phyloP scores from a whole-genome alignment of 2,113 vertebrate genomes.

The Hiodon tergisus region DNA sequence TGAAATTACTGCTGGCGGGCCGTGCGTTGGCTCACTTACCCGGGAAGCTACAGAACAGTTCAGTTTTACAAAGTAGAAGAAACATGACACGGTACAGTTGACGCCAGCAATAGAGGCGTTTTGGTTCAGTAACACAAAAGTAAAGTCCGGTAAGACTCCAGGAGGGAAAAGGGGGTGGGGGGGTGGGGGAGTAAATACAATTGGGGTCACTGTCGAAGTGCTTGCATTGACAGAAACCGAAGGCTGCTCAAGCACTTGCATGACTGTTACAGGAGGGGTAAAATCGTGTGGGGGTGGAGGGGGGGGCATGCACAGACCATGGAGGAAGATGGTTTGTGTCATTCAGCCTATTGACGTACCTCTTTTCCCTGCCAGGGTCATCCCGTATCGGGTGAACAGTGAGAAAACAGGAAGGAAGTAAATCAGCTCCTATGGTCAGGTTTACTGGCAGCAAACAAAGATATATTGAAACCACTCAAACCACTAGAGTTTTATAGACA shows the following conservation, averaged over 20 bases:
- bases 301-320: constrained; percentile 78
- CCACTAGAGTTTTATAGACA: too few relatives aligned
- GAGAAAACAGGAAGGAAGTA: constrained; percentile 83
- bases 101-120: constrained; percentile 14
- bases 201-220: constrained; percentile 56
- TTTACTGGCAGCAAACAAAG: too few relatives aligned
- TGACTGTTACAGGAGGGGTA: constrained; percentile 30
- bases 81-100: background rate
- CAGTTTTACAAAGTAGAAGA: constrained; percentile 5
- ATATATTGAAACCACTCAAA: too few relatives aligned
- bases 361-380: constrained; percentile 93
- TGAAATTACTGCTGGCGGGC: background rate
- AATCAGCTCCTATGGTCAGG: constrained; percentile 45
- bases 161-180: constrained; percentile 46
- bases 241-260: constrained; percentile 71
- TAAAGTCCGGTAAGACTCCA: constrained; percentile 63
- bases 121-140: constrained; percentile 62
- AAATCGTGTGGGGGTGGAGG: constrained; percentile 57
- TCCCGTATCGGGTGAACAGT: constrained; percentile 81
- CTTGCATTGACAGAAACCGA: constrained; percentile 62
- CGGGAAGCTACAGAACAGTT: constrained; percentile 1
- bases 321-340: constrained; percentile 65
- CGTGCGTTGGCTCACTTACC: constrained; percentile 24
- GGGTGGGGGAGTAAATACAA: constrained; percentile 12
- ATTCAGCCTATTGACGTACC: constrained; percentile 81